These are phyloP conservation scores for Epistrophella euchroma DNA, from an alignment of 2,888 invertebrate species.

Conservation along the genomic window DNA sequence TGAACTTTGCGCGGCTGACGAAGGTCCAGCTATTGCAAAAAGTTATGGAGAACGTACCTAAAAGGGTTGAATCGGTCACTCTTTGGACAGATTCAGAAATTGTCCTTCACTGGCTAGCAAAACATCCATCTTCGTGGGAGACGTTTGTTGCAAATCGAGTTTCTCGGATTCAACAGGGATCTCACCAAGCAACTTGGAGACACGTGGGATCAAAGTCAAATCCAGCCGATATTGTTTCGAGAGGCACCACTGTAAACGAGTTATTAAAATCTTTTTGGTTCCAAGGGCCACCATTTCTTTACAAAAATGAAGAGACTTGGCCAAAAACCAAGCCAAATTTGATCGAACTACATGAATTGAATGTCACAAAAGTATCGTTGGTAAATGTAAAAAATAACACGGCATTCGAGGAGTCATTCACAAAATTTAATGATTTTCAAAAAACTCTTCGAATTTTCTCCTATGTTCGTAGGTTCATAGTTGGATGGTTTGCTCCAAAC, in stretches of 20 bases:
- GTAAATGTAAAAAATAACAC: no score
- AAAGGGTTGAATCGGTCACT: no score
- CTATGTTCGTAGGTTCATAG: slow-evolving; percentile 2
- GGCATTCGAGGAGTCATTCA: no score
- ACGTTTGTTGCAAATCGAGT: no score
- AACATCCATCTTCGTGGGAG: no score
- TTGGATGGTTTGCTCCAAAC: slow-evolving; percentile 11
- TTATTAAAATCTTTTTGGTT: background rate
- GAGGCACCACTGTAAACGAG: background rate
- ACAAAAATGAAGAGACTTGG: background rate
- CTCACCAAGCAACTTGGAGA: no score
- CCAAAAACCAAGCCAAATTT: no score
- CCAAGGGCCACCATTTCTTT: background rate
- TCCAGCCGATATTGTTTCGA: background rate
- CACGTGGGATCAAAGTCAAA: background rate
- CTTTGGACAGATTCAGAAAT: no score
- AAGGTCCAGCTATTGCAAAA: slow-evolving; percentile 1
- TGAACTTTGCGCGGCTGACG: background rate
- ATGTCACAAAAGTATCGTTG: background rate
- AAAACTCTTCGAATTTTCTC: background rate
- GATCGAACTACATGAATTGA: background rate
- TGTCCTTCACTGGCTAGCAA: no score
- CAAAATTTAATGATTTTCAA: no score
- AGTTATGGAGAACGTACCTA: no score
- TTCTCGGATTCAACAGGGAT: background rate